Evolutionary conservation across 2,113 vertebrate species (phyloP).

Genomic region (Cyprinus carpio): DNA sequence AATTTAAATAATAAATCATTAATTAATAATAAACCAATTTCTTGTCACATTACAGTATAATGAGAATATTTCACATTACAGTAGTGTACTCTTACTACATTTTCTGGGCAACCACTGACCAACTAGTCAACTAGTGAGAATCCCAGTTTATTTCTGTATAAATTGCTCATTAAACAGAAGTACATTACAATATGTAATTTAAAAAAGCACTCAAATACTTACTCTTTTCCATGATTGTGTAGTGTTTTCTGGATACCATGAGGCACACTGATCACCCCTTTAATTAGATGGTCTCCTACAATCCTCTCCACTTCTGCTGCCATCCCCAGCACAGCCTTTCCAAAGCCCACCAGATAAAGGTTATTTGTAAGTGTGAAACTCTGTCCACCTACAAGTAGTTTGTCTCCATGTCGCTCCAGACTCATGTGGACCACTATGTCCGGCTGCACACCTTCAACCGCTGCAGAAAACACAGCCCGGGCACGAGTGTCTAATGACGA

Average conservation of each 20-base stretch:
- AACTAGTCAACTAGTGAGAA: not conserved
- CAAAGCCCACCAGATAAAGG: constrained; percentile 91
- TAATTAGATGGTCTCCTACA: constrained; percentile 83
- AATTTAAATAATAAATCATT: too few species aligned
- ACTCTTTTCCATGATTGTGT: constrained; percentile 82
- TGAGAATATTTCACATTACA: not conserved
- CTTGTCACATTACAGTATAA: not conserved
- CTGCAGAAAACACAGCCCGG: constrained; percentile 79
- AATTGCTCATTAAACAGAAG: not conserved
- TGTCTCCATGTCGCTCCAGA: constrained; percentile 74
- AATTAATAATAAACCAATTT: not conserved
- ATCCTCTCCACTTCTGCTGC: constrained; percentile 87
- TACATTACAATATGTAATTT: not conserved
- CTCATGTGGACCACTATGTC: constrained; percentile 80
- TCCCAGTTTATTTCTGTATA: not conserved
- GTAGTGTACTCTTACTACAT: too few species aligned
- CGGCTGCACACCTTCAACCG: constrained; percentile 81
- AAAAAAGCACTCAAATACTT: constrained; percentile 58
- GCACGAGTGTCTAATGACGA: constrained; percentile 80
- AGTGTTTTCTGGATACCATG: constrained; percentile 85
- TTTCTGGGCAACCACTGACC: not conserved
- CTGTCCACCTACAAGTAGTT: constrained; percentile 76
- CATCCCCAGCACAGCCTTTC: constrained; percentile 97
- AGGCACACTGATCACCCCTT: constrained; percentile 86
- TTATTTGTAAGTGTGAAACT: constrained; percentile 79